Evolutionary conservation across 2,888 invertebrate species (phyloP), one percentile per base, ranked within the genome.

Genomic region (Cheilosia pagana): DNA sequence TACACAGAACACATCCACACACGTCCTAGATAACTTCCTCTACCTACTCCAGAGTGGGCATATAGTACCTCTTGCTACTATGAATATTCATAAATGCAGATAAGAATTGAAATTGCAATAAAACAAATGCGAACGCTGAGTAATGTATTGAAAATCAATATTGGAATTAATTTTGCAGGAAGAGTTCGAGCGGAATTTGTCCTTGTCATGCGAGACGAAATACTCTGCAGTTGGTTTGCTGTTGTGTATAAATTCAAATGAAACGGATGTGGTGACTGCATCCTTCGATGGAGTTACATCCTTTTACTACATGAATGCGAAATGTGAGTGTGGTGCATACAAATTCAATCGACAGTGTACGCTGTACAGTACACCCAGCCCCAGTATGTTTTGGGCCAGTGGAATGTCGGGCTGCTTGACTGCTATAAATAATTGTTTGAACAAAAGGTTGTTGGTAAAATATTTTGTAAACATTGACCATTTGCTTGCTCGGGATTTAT

Each of bases 101-200:
- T 85, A 85, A 85, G 85, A 85, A 85, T 81, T 81, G 85, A 85
- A 85, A 85, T 85, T 81, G 85, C 76, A 85, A 81, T 85, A 85
- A 81, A 85, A 85, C 81, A 81, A 83, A 85, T 72, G 81, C 62
- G 81, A 81, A 57, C 71, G 71, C 81, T 85, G 85, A 85, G 85
- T 85, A 85, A 85, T 85, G 85, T 81, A 85, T 85, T 85, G 85
- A 85, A 85, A 85, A 85, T 85, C 85, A 85, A 85, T 85, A 85
- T 81, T 85, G 85, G 81, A 85, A 85, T 85, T 85, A 85, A 85
- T 85, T 85, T 81, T 52, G 85, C 85, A 85, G 85, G 79, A 85
- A 85, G 79, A 85, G 85, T 65, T 67, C 81, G 74, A 63, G 75
- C 85, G 81, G 81, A 85, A 85, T 81, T 81, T 71, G 79, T 81